Percentiles rank a stretch among this genome's conserved stretches.
These are phyloP conservation scores for Platysteira castanea DNA, from an alignment of 2,113 vertebrate species.

Conservation along the genomic window DNA sequence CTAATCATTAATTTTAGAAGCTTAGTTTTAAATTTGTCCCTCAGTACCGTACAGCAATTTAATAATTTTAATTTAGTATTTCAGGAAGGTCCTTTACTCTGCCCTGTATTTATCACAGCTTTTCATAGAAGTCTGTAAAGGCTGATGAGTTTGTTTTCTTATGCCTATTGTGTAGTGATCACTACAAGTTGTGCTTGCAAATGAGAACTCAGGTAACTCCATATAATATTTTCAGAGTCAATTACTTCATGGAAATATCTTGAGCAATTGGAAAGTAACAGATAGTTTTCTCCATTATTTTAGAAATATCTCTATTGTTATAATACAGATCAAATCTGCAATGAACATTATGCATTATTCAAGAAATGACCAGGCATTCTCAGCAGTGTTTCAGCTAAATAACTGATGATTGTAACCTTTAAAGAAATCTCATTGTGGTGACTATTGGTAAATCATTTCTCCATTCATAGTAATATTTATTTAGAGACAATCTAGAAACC, in stretches of 20 bases:
- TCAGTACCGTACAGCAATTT: constrained; percentile 29
- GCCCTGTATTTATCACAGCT: constrained; percentile 50
- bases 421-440: constrained; percentile 80
- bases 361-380: constrained; percentile 74
- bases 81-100: constrained; percentile 52
- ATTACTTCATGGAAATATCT: constrained; percentile 76
- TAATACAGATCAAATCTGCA: constrained; percentile 73
- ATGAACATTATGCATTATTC: constrained; percentile 77
- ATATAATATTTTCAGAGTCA: constrained; percentile 70
- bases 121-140: constrained; percentile 66
- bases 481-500: constrained; percentile 73
- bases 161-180: constrained; percentile 60
- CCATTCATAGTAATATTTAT: constrained; percentile 79
- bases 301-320: constrained; percentile 74
- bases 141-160: constrained; percentile 70
- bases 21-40: constrained; percentile 61
- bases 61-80: constrained; percentile 67
- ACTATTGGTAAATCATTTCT: constrained; percentile 81
- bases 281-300: constrained; percentile 75
- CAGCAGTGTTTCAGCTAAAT: constrained; percentile 81
- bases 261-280: constrained; percentile 68
- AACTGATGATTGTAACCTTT: constrained; percentile 89
- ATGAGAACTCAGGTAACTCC: constrained; percentile 55
- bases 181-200: constrained; percentile 61
- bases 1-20: constrained; percentile 70